Base-by-base conservation (phyloP, 2,797 vertebrate species). In the Chelmon rostratus region DNA sequence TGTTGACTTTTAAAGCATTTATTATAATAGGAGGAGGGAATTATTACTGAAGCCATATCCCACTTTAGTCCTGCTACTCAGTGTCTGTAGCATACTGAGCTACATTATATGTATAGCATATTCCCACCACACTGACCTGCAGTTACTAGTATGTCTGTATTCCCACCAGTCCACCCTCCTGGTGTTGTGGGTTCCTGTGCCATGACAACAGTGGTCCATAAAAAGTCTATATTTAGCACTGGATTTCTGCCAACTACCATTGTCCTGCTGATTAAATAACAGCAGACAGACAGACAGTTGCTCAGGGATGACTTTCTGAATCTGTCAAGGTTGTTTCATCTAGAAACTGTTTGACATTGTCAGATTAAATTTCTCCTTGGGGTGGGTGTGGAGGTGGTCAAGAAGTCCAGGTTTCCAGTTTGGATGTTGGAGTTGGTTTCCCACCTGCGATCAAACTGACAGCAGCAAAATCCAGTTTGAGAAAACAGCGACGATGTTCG, bases 251-350 rank as follows among this genome's bases (percentile, higher is more conserved):
- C 83, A 78, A 74, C 85, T 61, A 68, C 84, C 84, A 82, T 88
- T 91, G 88, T 89, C 84, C 72, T 52, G 70, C 76, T 88, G 82
- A 87, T 90, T 76, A 58, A 88, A 86, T 86, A 79, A 83, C 73
- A 54, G 23, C 75, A 81, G 78, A 49, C 62, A 73, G 72, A 49
- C 75, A 61, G 69, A 42, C 77, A 86, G 81, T 82, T 89, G 82
- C 52, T 67, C 33, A 52, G 58, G 25, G 25, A 67, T 7, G 25
- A 59, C 75, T 79, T 63, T 82, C 75, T 70, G 63, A 69, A 46
- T 67, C 66, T 6, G 59, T 79, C 79, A 87, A 87, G 84, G 82
- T 78, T 79, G 81, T 85, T 82, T 82, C 18, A 57, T 71, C 78
- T 38, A 38, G 18, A 66, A 53, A 54, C 61, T 38, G 66, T 75